Conservation (phyloP, 2,888 invertebrate genomes). For the Lysandra coridon region DNA sequence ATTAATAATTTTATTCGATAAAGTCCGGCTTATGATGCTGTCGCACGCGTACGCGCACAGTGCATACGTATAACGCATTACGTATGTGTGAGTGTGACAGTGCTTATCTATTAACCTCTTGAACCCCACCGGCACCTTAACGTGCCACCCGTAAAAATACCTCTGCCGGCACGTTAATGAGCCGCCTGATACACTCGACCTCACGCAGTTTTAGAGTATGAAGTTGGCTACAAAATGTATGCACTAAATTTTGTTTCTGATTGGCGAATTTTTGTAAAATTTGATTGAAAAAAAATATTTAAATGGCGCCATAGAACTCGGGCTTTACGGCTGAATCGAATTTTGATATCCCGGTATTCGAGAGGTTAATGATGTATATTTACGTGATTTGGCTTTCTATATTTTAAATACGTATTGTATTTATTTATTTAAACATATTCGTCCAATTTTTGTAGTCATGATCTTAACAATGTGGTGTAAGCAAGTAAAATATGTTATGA, state of each 20-base stretch:
- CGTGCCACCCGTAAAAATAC: no score
- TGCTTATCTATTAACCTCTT: background rate
- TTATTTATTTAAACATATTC: background rate
- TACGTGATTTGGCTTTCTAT: background rate
- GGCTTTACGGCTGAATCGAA: no score
- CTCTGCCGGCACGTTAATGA: no score
- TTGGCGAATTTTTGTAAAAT: no score
- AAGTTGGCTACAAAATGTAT: no score
- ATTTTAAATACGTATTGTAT: constrained; percentile 2
- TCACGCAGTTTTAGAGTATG: no score
- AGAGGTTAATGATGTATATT: background rate
- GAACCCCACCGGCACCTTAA: no score
- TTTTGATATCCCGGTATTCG: no score
- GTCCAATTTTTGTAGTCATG: background rate
- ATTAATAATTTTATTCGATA: background rate
- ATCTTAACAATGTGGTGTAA: constrained; percentile 40
- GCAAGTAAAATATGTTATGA: constrained; percentile 41
- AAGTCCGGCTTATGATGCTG: background rate
- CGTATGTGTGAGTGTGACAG: background rate
- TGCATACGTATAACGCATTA: background rate
- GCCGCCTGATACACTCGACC: no score
- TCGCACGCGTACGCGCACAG: background rate
- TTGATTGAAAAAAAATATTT: no score
- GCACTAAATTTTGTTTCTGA: no score
- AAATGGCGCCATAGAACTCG: no score